Conservation (phyloP, 2,113 vertebrate species). For the Mobula birostris region DNA sequence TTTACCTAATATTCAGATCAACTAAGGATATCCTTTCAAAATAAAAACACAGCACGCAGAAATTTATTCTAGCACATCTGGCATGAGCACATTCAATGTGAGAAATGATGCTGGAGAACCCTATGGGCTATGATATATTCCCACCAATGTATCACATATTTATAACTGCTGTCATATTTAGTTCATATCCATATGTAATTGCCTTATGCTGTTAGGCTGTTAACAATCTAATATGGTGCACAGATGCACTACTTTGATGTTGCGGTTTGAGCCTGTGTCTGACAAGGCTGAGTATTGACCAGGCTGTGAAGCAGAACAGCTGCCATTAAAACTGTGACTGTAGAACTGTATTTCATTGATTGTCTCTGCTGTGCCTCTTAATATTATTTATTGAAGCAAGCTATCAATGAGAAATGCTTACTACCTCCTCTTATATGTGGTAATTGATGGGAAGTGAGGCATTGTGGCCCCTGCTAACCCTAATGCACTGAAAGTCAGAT, state of each 20-base stretch:
- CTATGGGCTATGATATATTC: conserved; percentile 36
- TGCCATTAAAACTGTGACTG: conserved; percentile 57
- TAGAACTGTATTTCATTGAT: conserved; percentile 83
- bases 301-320: conserved; percentile 51
- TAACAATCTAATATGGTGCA: conserved; percentile 37
- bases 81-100: conserved; percentile 20
- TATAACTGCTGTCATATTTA: conserved; percentile 38
- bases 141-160: conserved; percentile 38
- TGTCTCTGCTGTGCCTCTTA: conserved; percentile 72
- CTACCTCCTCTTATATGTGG: conserved; percentile 81
- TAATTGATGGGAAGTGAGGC: conserved; percentile 89
- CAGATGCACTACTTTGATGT: conserved; percentile 39
- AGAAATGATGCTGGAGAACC: conserved; percentile 21
- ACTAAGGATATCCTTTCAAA: not conserved
- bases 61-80: conserved; percentile 37
- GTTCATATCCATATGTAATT: conserved; percentile 38
- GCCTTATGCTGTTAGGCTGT: conserved; percentile 38
- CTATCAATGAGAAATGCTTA: conserved; percentile 54
- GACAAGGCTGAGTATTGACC: conserved; percentile 70
- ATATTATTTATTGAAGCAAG: conserved; percentile 86
- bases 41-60: not conserved
- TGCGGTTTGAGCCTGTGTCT: conserved; percentile 51
- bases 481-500: conserved; percentile 76
- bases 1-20: not conserved
- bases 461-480: conserved; percentile 72